A percentile compares a stretch with the other conserved stretches of the same genome.
These are phyloP conservation scores for Platycheirus albimanus DNA, from an alignment of 2,888 invertebrate genomes.

Conservation along the genomic window DNA sequence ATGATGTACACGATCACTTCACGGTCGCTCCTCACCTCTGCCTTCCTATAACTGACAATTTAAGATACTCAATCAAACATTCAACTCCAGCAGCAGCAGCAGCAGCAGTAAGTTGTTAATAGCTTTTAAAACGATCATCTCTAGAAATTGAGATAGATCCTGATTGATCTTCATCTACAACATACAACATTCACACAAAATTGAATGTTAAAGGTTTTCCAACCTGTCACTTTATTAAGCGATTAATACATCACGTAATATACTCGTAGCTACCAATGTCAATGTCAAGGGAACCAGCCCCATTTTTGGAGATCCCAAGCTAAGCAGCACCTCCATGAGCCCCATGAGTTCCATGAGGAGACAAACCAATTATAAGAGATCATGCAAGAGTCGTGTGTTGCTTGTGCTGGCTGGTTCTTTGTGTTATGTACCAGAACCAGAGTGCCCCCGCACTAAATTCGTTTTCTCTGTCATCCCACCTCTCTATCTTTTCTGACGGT, in stretches of 20 bases:
- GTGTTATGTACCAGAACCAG: constrained; percentile 8
- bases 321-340: constrained; percentile 8
- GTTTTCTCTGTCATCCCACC: constrained; percentile 48
- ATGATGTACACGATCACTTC: constrained; percentile 37
- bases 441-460: constrained; percentile 50
- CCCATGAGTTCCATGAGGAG: too few species aligned
- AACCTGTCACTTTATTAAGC: constrained; percentile 51
- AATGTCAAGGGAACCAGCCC: constrained; percentile 50
- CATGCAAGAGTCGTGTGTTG: constrained; percentile 66
- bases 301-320: constrained; percentile 41
- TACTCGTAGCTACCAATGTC: constrained; percentile 42
- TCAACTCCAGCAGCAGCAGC: too few species aligned
- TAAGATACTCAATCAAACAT: constrained; percentile 14
- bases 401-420: constrained; percentile 31
- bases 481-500: too few species aligned
- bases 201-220: constrained; percentile 25
- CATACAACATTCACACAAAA: too few species aligned
- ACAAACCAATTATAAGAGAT: constrained; percentile 63
- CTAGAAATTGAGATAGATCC: constrained; percentile 29
- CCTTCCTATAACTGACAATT: neutral
- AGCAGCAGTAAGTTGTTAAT: constrained; percentile 45
- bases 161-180: constrained; percentile 51
- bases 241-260: constrained; percentile 46
- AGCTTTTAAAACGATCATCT: constrained; percentile 39
- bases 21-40: constrained; percentile 11